Evolutionary conservation across 1,140 invertebrate genomes (phyloP), one percentile per base, ranked within the genome.

Genomic region (Acyrthosiphon pisum): DNA sequence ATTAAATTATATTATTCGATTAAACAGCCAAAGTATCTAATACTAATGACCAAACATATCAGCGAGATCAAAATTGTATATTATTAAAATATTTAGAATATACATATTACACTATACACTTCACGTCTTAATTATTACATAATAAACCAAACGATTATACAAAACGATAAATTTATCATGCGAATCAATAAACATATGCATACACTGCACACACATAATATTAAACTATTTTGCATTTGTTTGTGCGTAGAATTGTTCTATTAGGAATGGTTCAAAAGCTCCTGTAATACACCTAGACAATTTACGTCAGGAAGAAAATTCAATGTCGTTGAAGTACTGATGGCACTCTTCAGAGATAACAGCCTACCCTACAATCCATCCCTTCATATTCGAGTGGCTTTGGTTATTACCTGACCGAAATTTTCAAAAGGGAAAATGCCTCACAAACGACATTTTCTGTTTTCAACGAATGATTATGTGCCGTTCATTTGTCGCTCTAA

Each of bases 401-500:
- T 46, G 60, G 35, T 44, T 26, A 81, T 81, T 68, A 60, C 56
- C 41, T 91, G 44, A 84, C 30, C 30, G 6, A 50, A 84, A 81
- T 81, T 46, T 46, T 76, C 60, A 84, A 92, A 84, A 35, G n/a
- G 7, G 44, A 35, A 83, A 84, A 81, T 37, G 14, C 20, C 26
- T 92, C 26, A 35, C 35, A 83, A 53, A 83, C 22, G 30, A 92
- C 41, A 50, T 84, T 53, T 91, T 68, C 60, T 23, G 35, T 83
- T 41, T 41, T 60, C 11, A 26, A 41, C 90, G 41, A 48, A 46
- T 41, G 37, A 91, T 41, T 60, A 91, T 48, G 22, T 81, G 9
- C 41, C 37, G 91, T 83, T 92, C 91, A 92, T 92, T 92, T 92
- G 91, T 92, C 60, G 76, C 46, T 92, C 26, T 92, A 92, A 92